A percentile compares a stretch with the other conserved stretches of the same genome.
Conservation (phyloP, 1,140 invertebrate genomes). For the Bombus pyrosoma region DNA sequence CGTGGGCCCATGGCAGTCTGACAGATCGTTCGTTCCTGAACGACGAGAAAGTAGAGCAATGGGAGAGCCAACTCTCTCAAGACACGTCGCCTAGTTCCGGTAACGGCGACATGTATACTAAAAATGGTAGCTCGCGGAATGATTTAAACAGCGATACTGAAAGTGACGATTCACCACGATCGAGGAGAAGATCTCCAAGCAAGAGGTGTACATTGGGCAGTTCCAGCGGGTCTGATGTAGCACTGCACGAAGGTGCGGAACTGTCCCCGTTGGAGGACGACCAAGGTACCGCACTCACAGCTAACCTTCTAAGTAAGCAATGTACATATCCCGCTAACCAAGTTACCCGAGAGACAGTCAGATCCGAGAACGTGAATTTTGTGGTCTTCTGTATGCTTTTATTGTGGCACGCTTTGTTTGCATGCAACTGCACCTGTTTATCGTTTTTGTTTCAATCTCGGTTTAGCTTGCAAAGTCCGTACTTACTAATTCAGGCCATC, state of each 20-base stretch:
- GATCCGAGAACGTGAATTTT: not conserved
- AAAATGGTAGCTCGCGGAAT: slow-evolving; percentile 70
- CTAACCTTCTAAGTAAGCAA: slow-evolving; percentile 82
- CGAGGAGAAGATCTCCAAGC: slow-evolving; percentile 75
- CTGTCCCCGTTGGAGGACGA: slow-evolving; percentile 82
- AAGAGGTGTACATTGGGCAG: slow-evolving; percentile 83
- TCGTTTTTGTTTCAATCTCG: not conserved
- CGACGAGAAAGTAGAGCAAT: slow-evolving; percentile 61
- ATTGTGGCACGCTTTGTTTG: not conserved
- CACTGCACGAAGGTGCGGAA: slow-evolving; percentile 85
- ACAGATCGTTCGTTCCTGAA: slow-evolving; percentile 13
- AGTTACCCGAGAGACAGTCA: slow-evolving; percentile 34
- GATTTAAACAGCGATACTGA: slow-evolving; percentile 78
- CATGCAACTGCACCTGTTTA: not conserved
- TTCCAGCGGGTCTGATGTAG: slow-evolving; percentile 86
- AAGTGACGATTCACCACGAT: slow-evolving; percentile 76
- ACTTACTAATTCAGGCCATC: no score
- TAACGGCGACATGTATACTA: slow-evolving; percentile 72
- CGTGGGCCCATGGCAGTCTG: slow-evolving; percentile 36
- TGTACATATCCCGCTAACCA: slow-evolving; percentile 79
- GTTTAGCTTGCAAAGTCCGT: not conserved
- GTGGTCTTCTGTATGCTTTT: slow-evolving; percentile 3
- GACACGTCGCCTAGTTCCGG: slow-evolving; percentile 79
- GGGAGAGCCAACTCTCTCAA: slow-evolving; percentile 77
- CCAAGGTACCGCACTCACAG: slow-evolving; percentile 82